Evolutionary conservation across 35 echinoderm and acorn worm species (phyloP).

Genomic region (Lytechinus pictus): DNA sequence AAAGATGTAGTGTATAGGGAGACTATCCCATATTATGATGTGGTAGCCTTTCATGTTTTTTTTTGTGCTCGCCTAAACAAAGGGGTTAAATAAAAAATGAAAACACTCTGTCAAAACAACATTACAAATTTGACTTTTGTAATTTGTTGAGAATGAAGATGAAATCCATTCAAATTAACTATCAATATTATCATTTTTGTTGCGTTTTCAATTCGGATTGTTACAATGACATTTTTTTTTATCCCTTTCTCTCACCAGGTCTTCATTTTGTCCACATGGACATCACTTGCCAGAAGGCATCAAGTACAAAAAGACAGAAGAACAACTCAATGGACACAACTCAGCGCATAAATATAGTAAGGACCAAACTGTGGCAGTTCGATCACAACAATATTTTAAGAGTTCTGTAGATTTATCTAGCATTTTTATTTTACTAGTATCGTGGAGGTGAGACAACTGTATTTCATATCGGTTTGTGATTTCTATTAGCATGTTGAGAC

Average conservation of each 20-base stretch:
- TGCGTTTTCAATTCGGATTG: not conserved
- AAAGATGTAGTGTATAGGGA: too few species aligned
- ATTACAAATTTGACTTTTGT: not conserved
- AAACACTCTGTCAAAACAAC: not conserved
- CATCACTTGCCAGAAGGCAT: slow-evolving; percentile 85
- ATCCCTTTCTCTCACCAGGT: slow-evolving; percentile 28
- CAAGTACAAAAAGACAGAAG: slow-evolving; percentile 62
- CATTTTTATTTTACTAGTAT: too few species aligned
- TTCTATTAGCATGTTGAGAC: too few species aligned
- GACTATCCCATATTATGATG: too few species aligned
- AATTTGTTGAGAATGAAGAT: not conserved
- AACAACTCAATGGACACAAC: slow-evolving; percentile 27
- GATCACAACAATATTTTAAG: not conserved
- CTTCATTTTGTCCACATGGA: slow-evolving; percentile 78
- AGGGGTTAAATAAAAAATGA: too few species aligned
- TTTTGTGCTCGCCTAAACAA: too few species aligned
- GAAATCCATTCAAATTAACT: not conserved
- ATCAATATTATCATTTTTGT: not conserved
- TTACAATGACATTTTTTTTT: not conserved
- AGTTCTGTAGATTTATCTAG: not conserved
- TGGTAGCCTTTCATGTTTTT: too few species aligned
- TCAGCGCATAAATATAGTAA: slow-evolving; percentile 33
- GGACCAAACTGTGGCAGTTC: not conserved
- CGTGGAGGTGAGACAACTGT: too few species aligned
- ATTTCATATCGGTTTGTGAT: too few species aligned